Conservation (phyloP, 2,888 invertebrate species). For the Litoditis marina region DNA sequence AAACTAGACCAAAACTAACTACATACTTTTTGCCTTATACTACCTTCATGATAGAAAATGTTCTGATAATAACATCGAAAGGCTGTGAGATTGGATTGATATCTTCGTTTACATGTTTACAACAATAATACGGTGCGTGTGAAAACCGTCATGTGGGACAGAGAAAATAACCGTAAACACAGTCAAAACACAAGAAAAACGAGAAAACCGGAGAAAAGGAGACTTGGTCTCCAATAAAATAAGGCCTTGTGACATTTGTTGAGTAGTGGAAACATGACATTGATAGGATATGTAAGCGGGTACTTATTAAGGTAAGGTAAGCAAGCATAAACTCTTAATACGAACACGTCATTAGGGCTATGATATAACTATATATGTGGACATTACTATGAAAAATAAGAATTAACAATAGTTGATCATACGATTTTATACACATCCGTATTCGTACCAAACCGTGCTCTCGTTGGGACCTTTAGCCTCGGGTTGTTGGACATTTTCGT, state of each 20-base stretch:
- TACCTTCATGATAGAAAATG: no score
- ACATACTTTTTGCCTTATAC: no score
- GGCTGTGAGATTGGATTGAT: no score
- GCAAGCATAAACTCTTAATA: no score
- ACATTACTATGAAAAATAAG: background rate
- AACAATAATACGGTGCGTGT: background rate
- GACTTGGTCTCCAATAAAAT: background rate
- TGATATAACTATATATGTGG: background rate
- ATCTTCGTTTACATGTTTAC: background rate
- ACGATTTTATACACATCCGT: slow-evolving; percentile 49
- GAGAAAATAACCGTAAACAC: background rate
- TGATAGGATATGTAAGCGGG: background rate
- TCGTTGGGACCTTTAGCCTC: slow-evolving; percentile 23
- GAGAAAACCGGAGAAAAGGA: background rate
- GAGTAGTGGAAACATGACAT: background rate
- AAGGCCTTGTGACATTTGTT: background rate
- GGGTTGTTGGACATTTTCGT: slow-evolving; percentile 37
- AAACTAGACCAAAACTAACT: no score
- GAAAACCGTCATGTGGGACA: background rate
- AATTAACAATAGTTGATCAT: slow-evolving; percentile 1
- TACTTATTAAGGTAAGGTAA: background rate
- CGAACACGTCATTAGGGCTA: no score
- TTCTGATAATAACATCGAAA: no score
- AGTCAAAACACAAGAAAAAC: background rate
- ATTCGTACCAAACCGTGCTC: slow-evolving; percentile 48